Percentiles rank a stretch among this genome's conserved stretches.
Evolutionary conservation across 2,888 invertebrate genomes (phyloP).

Genomic region (Tridacna gigas): DNA sequence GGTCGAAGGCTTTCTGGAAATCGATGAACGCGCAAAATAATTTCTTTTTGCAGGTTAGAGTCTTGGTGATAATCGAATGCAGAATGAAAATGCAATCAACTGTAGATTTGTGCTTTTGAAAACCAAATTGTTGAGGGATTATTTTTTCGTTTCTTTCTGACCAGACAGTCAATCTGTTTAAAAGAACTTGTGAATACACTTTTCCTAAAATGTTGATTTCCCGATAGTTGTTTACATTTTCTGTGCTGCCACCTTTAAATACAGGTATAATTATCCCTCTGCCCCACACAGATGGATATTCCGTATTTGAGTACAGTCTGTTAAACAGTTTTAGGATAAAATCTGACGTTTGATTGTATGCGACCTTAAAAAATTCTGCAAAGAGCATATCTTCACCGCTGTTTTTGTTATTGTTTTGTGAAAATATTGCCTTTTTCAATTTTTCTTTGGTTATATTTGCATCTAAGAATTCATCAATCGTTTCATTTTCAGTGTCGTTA

Average conservation of each 20-base stretch:
- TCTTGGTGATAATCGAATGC: too few relatives aligned
- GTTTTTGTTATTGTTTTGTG: conserved; percentile 25
- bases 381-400: background rate
- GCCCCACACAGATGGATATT: conserved; percentile 31
- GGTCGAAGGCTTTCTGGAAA: conserved; percentile 15
- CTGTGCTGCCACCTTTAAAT: conserved; percentile 1
- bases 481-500: too few relatives aligned
- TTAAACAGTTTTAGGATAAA: conserved; percentile 23
- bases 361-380: background rate
- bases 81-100: too few relatives aligned
- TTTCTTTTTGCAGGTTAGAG: too few relatives aligned
- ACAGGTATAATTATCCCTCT: conserved; percentile 24
- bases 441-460: too few relatives aligned
- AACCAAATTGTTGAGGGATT: background rate
- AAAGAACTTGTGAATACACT: conserved; percentile 26
- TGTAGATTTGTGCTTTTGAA: background rate
- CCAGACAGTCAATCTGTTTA: conserved; percentile 23
- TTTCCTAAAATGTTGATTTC: conserved; percentile 21
- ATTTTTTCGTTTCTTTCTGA: conserved; percentile 3
- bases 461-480: too few relatives aligned
- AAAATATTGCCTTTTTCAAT: too few relatives aligned
- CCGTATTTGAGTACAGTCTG: conserved; percentile 1
- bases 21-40: conserved; percentile 16
- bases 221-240: background rate
- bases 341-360: background rate